A percentile compares a stretch with the other conserved stretches of the same genome.
Evolutionary conservation across 2,113 vertebrate genomes (phyloP).

Genomic region (Muscicapa adusta): DNA sequence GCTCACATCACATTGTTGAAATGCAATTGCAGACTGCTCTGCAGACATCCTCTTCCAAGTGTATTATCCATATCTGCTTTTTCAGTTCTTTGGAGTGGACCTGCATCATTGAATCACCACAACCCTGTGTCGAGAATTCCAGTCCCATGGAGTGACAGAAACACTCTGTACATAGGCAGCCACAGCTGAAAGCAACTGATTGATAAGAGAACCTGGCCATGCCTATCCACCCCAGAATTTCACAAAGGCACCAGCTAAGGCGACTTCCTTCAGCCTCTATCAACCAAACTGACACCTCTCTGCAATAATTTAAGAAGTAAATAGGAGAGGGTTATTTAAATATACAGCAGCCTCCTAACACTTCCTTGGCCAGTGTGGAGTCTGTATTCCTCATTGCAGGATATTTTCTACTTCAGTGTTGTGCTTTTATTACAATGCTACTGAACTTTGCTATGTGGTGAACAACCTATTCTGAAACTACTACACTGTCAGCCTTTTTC

Average conservation of each 20-base stretch:
- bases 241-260: background rate
- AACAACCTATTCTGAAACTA: background rate
- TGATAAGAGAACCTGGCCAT: background rate
- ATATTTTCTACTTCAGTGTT: background rate
- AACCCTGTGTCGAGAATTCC: background rate
- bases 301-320: background rate
- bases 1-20: background rate
- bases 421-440: background rate
- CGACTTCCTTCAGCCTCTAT: background rate
- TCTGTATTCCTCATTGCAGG: background rate
- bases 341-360: background rate
- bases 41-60: background rate
- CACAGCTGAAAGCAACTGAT: background rate
- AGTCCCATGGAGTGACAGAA: rapidly evolving
- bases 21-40: background rate
- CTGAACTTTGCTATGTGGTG: background rate
- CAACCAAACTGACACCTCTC: background rate
- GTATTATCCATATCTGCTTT: background rate
- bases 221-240: background rate
- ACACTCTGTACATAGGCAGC: background rate
- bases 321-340: background rate
- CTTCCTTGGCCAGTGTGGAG: background rate
- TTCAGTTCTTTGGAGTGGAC: background rate
- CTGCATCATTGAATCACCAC: background rate
- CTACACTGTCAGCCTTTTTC: rapidly evolving